A percentile compares a stretch with the other conserved stretches of the same genome.
Conservation (phyloP, 2,888 invertebrate genomes). For the Ectemnius cavifrons region DNA sequence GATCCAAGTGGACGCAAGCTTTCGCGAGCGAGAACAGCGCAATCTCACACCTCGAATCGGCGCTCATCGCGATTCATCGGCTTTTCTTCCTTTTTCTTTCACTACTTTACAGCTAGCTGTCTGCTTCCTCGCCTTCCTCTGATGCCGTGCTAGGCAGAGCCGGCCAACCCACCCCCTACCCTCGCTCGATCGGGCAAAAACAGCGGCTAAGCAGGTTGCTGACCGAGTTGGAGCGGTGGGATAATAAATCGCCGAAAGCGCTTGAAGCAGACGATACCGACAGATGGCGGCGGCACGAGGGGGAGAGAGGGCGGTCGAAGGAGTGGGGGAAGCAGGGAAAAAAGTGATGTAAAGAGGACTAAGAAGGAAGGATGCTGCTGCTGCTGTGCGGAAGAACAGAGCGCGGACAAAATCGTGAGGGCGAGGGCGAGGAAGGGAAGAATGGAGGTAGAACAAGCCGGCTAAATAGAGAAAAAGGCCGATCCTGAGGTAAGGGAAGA, state of each 20-base stretch:
- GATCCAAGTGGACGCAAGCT: not conserved
- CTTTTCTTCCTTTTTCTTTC: constrained; percentile 42
- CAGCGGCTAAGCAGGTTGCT: constrained; percentile 64
- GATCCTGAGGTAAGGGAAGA: constrained; percentile 6
- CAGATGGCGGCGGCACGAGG: constrained; percentile 43
- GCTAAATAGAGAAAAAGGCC: constrained; percentile 18
- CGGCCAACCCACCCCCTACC: constrained; percentile 25
- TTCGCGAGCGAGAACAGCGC: not conserved
- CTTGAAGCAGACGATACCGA: constrained; percentile 55
- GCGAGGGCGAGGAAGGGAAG: not conserved
- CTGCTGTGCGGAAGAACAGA: not conserved
- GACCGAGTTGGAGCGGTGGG: constrained; percentile 55
- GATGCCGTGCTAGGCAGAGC: not conserved
- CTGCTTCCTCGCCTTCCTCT: constrained; percentile 1
- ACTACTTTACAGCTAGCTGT: constrained; percentile 4
- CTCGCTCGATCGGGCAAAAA: constrained; percentile 53
- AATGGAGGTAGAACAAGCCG: constrained; percentile 1
- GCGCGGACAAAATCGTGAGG: not conserved
- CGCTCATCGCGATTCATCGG: constrained; percentile 23
- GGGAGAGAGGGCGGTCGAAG: constrained; percentile 37
- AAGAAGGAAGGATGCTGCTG: not conserved
- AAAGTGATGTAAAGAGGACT: not conserved
- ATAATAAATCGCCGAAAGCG: constrained; percentile 62
- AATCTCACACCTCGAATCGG: not conserved
- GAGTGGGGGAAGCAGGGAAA: constrained; percentile 26